These are phyloP conservation scores for Meda fulgida DNA, from an alignment of 2,797 vertebrate genomes.

Conservation along the genomic window DNA sequence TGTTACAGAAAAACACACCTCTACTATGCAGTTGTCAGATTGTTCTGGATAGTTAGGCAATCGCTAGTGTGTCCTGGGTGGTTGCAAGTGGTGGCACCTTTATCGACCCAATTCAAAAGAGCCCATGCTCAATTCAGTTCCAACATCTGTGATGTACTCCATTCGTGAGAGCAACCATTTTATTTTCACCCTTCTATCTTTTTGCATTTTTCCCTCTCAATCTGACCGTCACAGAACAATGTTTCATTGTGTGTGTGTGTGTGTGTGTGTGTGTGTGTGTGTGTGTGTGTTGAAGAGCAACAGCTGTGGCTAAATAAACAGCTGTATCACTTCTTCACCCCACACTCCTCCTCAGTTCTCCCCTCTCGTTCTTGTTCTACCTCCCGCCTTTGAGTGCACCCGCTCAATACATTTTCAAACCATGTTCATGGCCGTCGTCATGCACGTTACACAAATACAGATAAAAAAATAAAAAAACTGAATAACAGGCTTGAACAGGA, in stretches of 20 bases:
- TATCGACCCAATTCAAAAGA: not conserved
- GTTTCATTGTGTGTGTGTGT: conserved; percentile 64
- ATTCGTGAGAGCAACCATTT: conserved; percentile 12
- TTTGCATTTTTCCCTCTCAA: conserved; percentile 50
- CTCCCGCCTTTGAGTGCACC: conserved; percentile 37
- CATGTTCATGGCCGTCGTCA: not conserved
- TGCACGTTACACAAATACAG: not conserved
- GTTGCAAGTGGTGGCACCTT: not conserved
- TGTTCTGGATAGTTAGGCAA: not conserved
- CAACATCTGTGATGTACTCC: not conserved
- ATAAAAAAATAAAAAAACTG: not conserved
- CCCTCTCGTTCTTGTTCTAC: conserved; percentile 12
- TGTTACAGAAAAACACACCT: not conserved
- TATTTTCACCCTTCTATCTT: not conserved
- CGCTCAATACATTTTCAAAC: not conserved
- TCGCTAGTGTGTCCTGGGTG: not conserved
- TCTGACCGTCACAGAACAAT: conserved; percentile 67
- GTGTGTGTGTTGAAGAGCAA: conserved; percentile 66
- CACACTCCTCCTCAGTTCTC: conserved; percentile 8
- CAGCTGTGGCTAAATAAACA: conserved; percentile 80
- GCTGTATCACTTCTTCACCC: conserved; percentile 75
- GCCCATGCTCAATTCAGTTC: not conserved
- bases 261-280: conserved; percentile 53
- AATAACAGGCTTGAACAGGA: conserved; percentile 68
- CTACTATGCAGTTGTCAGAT: not conserved